Evolutionary conservation across 2,888 invertebrate genomes (phyloP).

Genomic region (Megamerina dolium): DNA sequence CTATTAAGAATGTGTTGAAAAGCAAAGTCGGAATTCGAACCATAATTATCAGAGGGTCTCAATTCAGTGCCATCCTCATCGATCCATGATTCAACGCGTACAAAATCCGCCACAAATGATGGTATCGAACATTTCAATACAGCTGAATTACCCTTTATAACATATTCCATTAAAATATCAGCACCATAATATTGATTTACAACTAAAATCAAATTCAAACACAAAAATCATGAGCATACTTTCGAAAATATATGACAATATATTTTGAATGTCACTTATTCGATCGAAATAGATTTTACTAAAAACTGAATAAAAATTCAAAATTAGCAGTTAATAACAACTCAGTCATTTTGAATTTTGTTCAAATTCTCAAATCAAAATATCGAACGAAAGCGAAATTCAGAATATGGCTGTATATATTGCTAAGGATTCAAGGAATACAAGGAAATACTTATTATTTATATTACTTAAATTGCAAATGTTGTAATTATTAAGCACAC

Average conservation of each 20-base stretch:
- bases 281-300: not conserved
- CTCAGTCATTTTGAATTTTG: not conserved
- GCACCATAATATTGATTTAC: conserved; percentile 68
- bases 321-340: not conserved
- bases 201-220: conserved; percentile 50
- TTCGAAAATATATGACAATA: not conserved
- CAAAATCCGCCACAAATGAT: conserved; percentile 69
- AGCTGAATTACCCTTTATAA: conserved; percentile 67
- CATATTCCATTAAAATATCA: conserved; percentile 67
- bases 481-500: no score
- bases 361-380: no score
- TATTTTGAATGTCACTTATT: not conserved
- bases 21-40: no score
- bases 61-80: conserved; percentile 58
- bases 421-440: no score
- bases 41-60: conserved; percentile 52
- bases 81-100: conserved; percentile 64
- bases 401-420: no score
- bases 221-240: conserved; percentile 2
- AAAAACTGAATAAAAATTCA: not conserved
- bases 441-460: no score
- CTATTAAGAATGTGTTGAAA: no score
- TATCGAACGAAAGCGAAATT: no score
- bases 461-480: no score
- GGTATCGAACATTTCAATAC: conserved; percentile 69